These are phyloP conservation scores for Sarcophilus harrisii DNA, from an alignment of 2,797 vertebrate species.

Conservation along the genomic window DNA sequence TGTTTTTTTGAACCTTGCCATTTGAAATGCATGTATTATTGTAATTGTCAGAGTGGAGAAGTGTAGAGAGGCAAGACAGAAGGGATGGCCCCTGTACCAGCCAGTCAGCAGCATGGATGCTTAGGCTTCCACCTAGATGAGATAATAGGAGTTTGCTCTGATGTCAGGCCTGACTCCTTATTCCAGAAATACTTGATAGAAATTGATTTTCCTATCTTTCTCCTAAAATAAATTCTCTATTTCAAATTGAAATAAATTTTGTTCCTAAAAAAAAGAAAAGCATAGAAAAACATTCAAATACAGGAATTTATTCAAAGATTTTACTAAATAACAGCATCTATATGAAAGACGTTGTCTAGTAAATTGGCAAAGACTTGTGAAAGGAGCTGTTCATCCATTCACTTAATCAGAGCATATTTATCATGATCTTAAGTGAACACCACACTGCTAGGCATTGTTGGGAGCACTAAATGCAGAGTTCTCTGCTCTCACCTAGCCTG, in stretches of 20 bases:
- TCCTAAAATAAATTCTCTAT: too few relatives aligned
- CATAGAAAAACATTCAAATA: background rate
- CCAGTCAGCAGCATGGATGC: slow-evolving; percentile 70
- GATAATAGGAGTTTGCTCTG: background rate
- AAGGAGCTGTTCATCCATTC: background rate
- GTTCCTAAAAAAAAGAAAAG: background rate
- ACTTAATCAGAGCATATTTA: background rate
- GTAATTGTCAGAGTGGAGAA: slow-evolving; percentile 81
- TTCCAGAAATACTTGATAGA: slow-evolving; percentile 88
- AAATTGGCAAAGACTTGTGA: background rate
- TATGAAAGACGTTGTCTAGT: background rate
- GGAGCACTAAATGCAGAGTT: background rate
- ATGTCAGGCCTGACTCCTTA: slow-evolving; percentile 88
- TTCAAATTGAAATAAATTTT: too few relatives aligned
- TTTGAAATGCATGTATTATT: slow-evolving; percentile 93
- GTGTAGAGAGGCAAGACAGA: slow-evolving; percentile 82
- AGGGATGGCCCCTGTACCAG: slow-evolving; percentile 61
- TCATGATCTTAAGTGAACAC: background rate
- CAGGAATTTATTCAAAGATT: background rate
- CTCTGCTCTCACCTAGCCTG: background rate
- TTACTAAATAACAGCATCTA: background rate
- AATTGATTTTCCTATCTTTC: too few relatives aligned
- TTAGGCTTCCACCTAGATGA: slow-evolving; percentile 55
- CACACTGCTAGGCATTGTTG: background rate
- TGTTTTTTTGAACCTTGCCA: slow-evolving; percentile 90